Evolutionary conservation across 2,888 invertebrate species (phyloP), one percentile per base, ranked within the genome.

Genomic region (Tribolium freemani): DNA sequence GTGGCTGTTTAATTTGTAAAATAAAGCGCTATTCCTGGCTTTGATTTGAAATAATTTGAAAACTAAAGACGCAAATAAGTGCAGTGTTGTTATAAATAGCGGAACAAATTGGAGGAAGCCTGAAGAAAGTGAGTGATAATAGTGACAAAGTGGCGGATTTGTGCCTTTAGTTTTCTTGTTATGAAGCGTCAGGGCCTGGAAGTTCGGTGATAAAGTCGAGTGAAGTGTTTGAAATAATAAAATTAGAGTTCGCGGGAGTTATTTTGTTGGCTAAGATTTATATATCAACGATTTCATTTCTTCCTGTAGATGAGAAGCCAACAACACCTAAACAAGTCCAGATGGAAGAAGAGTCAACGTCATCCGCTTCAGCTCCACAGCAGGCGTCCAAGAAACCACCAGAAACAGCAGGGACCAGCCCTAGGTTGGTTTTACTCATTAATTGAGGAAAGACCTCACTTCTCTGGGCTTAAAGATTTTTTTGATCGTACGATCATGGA

Each of bases 271-370:
- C 69, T 73, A 64, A 66, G 68, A 76, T 76, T 74, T 78, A 78
- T 77, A 79, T 44, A 64, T 81, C 78, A 79, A 75, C 81, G 81
- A 80, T 82, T 82, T 81, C 78, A 76, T 80, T 82, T 81, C 75
- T 80, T 81, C 79, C 82, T 81, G 73, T 83, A 82, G 82, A 82
- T 80, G 79, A 78, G 73, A 71, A 69, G 77, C 78, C 64, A 73
- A 73, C 75, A 31, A 13, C 66, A 61, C 66, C 44, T 58, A 71
- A 73, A 16, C 13, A 60, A 21, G 64, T 64, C 45, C 54, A 57
- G 56, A 56, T 38, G 56, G 51, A 67, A 30, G 56, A 48, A 30
- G 56, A 48, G 3, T 21, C 60, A 31, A 68, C 45, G 48, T 13
- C 50, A 26, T 21, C 58, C 50, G 51, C 46, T 51, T 11, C 51